Percentiles rank a stretch among this genome's conserved stretches.
These are phyloP conservation scores for Psylliodes chrysocephalus DNA, from an alignment of 2,888 invertebrate species.

Conservation along the genomic window DNA sequence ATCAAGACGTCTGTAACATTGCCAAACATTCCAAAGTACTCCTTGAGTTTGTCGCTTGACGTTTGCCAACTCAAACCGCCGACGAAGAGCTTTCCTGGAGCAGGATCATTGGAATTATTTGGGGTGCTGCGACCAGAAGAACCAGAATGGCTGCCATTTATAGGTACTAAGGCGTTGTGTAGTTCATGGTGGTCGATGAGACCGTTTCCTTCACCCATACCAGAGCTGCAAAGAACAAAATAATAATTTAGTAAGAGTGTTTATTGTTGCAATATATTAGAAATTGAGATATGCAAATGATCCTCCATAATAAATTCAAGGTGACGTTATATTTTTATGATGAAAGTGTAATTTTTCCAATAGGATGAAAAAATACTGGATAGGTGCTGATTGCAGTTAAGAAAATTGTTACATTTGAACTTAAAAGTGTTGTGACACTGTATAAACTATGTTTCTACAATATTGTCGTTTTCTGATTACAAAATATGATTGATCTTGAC, in stretches of 20 bases:
- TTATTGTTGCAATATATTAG: too few relatives aligned
- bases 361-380: too few relatives aligned
- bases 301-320: too few relatives aligned
- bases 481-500: too few relatives aligned
- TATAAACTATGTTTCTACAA: too few relatives aligned
- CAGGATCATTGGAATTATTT: conserved; percentile 73
- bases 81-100: conserved; percentile 88
- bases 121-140: conserved; percentile 84
- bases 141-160: conserved; percentile 68
- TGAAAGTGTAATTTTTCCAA: too few relatives aligned
- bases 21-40: conserved; percentile 93
- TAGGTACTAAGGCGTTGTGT: conserved; percentile 60
- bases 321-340: too few relatives aligned
- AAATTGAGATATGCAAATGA: too few relatives aligned
- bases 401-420: too few relatives aligned
- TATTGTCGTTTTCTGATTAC: too few relatives aligned
- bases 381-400: too few relatives aligned
- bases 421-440: too few relatives aligned
- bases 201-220: conserved; percentile 67
- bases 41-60: conserved; percentile 89
- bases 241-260: conserved; percentile 1
- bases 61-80: conserved; percentile 95
- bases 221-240: conserved; percentile 63
- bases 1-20: conserved; percentile 91
- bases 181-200: conserved; percentile 66